These are phyloP conservation scores for Pentalonia nigronervosa DNA, from an alignment of 1,140 invertebrate genomes.

Conservation along the genomic window DNA sequence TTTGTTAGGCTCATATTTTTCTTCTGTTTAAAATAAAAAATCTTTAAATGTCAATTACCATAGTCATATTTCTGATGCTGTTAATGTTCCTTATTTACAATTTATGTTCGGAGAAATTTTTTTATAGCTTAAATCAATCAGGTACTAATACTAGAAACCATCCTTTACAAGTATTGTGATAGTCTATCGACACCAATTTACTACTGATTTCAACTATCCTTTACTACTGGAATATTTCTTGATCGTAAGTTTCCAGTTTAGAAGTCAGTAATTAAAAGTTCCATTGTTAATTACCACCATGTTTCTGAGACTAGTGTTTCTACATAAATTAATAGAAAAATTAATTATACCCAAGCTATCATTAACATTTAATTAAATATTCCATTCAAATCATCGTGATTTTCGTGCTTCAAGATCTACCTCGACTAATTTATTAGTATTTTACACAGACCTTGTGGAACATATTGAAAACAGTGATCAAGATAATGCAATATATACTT, in stretches of 20 bases:
- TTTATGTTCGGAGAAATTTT: neutral
- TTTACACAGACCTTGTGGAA: too few species aligned
- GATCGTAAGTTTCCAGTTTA: too few species aligned
- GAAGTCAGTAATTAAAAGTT: too few species aligned
- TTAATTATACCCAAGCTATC: neutral
- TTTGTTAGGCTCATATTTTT: too few species aligned
- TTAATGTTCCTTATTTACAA: neutral
- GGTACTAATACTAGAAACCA: neutral
- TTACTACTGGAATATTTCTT: too few species aligned
- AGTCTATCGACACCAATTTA: neutral
- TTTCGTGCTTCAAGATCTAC: neutral
- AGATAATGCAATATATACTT: neutral
- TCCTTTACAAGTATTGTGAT: neutral
- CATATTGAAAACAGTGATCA: too few species aligned
- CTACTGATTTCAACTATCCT: neutral
- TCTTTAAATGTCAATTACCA: neutral
- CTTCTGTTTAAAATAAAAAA: too few species aligned
- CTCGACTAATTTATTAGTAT: too few species aligned
- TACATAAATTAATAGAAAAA: neutral
- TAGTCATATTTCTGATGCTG: neutral
- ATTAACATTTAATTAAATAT: neutral
- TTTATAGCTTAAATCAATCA: neutral
- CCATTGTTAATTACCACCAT: too few species aligned
- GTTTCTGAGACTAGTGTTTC: too few species aligned
- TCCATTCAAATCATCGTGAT: neutral